Percentiles rank a stretch among this genome's conserved stretches.
These are phyloP conservation scores for Crocuta crocuta DNA, from an alignment of 2,113 vertebrate species.

Conservation along the genomic window DNA sequence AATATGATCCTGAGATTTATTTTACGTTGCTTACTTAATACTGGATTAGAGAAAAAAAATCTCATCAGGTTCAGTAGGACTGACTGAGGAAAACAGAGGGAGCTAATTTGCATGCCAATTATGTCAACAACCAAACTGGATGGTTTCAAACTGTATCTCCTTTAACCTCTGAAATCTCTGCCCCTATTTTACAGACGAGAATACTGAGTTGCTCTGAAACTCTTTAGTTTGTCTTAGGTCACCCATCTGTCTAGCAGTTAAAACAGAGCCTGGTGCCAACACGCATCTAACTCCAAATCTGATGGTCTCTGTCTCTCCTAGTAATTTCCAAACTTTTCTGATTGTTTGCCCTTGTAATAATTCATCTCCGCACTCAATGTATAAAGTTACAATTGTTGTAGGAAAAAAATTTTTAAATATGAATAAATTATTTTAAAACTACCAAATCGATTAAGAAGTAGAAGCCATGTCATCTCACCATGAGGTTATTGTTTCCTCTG, in stretches of 20 bases:
- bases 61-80: background rate
- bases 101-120: background rate
- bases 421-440: background rate
- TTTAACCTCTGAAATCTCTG: background rate
- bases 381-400: background rate
- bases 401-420: background rate
- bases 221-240: background rate
- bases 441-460: background rate
- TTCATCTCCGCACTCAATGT: background rate
- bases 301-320: background rate
- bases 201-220: background rate
- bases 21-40: slow-evolving; percentile 12
- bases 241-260: background rate
- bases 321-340: background rate
- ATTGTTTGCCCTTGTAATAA: background rate
- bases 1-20: background rate
- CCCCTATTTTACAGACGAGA: background rate
- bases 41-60: background rate
- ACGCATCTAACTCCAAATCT: background rate
- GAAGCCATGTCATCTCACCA: background rate
- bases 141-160: background rate
- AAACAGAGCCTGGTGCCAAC: background rate
- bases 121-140: background rate
- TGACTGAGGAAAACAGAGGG: background rate
- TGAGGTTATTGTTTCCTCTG: background rate